Conservation (phyloP, 2,797 vertebrate species). For the Thunnus albacares region DNA sequence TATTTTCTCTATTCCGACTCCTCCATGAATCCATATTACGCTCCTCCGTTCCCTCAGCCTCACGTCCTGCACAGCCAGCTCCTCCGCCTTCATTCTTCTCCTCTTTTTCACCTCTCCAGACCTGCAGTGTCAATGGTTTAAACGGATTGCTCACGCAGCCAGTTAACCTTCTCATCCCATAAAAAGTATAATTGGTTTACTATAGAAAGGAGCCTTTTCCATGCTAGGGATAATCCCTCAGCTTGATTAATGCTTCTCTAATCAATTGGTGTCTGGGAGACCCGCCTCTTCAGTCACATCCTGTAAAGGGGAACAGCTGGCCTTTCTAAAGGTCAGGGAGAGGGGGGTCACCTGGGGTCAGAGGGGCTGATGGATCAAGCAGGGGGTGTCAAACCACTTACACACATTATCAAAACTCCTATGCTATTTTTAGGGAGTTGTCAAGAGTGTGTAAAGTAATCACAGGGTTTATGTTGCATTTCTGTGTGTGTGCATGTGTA, state of each 20-base stretch:
- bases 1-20: conserved; percentile 68
- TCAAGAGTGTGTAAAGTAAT: conserved; percentile 59
- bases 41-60: conserved; percentile 47
- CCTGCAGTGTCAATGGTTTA: conserved; percentile 83
- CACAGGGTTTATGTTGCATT: conserved; percentile 42
- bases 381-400: conserved; percentile 78
- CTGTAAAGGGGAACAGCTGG: conserved; percentile 95
- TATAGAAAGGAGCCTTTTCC: conserved; percentile 85
- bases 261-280: conserved; percentile 95
- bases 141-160: conserved; percentile 86
- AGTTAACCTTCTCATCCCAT: conserved; percentile 88
- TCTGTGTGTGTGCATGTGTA: neutral
- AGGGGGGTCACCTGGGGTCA: conserved; percentile 89
- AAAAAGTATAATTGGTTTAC: conserved; percentile 91
- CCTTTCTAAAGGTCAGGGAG: conserved; percentile 94
- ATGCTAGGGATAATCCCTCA: conserved; percentile 92
- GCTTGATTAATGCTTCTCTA: conserved; percentile 97
- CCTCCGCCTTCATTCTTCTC: conserved; percentile 53
- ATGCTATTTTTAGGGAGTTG: conserved; percentile 51
- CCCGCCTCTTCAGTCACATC: conserved; percentile 92
- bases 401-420: conserved; percentile 68
- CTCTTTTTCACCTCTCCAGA: conserved; percentile 73
- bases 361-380: conserved; percentile 91
- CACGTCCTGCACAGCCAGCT: conserved; percentile 42
- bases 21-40: conserved; percentile 68